phyloP scores from a whole-genome alignment of 1,140 invertebrate species.

The Leptopilina boulardi region DNA sequence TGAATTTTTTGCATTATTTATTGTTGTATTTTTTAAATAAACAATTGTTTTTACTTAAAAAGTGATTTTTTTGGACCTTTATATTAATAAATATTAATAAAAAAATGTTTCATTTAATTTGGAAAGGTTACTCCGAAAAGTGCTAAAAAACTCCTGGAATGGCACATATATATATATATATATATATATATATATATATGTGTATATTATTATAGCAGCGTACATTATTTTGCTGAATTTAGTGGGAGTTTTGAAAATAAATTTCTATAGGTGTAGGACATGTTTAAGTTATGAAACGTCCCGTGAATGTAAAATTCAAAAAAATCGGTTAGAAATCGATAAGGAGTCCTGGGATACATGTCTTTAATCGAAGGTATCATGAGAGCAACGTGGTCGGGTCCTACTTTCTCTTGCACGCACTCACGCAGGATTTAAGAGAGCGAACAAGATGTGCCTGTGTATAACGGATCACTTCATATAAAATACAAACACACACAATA shows the following conservation, averaged over 20 bases:
- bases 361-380: slow-evolving; percentile 48
- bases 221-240: no score
- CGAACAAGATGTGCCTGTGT: slow-evolving; percentile 40
- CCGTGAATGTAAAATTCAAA: neutral
- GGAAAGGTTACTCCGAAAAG: no score
- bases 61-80: no score
- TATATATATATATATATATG: no score
- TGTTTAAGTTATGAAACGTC: neutral
- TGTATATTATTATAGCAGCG: no score
- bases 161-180: no score
- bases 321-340: slow-evolving; percentile 6
- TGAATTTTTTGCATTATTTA: no score
- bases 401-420: slow-evolving; percentile 53
- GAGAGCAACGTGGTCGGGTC: slow-evolving; percentile 40
- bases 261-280: neutral
- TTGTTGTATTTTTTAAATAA: no score
- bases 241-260: neutral
- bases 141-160: no score
- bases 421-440: slow-evolving; percentile 41
- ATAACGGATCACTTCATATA: slow-evolving; percentile 33
- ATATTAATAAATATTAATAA: no score
- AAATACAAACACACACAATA: neutral
- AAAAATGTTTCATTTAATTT: no score
- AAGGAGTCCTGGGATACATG: slow-evolving; percentile 19
- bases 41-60: no score